Evolutionary conservation across 2,113 vertebrate genomes (phyloP).

Genomic region (Catharus fuscescens): DNA sequence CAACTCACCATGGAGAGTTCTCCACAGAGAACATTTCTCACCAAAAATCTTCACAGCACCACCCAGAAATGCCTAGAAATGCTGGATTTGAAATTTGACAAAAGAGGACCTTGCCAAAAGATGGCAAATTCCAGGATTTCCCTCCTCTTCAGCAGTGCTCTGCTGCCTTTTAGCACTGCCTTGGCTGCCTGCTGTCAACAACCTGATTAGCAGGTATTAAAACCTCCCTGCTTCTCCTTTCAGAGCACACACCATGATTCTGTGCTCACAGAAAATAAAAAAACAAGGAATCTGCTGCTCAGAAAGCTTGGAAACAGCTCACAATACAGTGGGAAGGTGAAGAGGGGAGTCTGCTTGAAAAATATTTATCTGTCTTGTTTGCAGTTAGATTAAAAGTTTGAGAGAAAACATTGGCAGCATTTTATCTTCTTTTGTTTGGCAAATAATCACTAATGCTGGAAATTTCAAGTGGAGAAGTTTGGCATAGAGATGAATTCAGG

Average conservation of each 20-base stretch:
- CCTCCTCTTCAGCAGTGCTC: neutral
- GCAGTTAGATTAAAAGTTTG: constrained; percentile 15
- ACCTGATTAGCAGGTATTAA: neutral
- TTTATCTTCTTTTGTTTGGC: constrained; percentile 29
- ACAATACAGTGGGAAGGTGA: neutral
- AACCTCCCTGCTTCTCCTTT: neutral
- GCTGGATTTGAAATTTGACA: neutral
- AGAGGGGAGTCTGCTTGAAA: neutral
- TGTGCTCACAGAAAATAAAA: neutral
- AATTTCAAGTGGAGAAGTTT: neutral
- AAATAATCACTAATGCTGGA: constrained; percentile 14
- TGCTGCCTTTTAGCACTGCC: neutral
- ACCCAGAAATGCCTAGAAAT: rapidly evolving
- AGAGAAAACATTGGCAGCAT: constrained; percentile 7
- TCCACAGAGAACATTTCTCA: neutral
- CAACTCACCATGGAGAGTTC: rapidly evolving
- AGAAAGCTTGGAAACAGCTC: neutral
- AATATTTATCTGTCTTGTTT: constrained; percentile 37
- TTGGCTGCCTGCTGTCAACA: neutral
- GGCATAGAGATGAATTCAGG: neutral
- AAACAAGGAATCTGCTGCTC: neutral
- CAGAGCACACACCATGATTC: neutral
- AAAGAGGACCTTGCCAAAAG: neutral
- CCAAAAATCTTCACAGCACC: neutral
- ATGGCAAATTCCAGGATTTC: neutral